These are phyloP conservation scores for Peromyscus maniculatus DNA, from an alignment of 2,113 vertebrate genomes.

Conservation along the genomic window DNA sequence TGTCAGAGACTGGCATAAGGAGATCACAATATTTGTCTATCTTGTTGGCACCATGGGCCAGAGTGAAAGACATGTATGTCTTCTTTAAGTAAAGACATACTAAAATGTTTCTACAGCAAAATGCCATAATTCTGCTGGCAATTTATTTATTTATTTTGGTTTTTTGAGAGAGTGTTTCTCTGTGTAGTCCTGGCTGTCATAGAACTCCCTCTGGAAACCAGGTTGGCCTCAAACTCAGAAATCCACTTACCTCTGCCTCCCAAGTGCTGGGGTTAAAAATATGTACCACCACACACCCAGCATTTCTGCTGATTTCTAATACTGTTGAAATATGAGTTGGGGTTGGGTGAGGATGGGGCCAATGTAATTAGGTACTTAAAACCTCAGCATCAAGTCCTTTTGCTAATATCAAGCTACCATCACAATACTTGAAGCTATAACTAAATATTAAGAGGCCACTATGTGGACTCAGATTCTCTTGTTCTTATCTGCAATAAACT, in stretches of 20 bases:
- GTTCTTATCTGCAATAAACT: background rate
- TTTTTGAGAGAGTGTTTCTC: background rate
- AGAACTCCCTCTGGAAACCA: background rate
- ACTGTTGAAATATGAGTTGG: background rate
- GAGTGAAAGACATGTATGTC: background rate
- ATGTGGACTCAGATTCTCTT: constrained; percentile 12
- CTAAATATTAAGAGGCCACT: background rate
- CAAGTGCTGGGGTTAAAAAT: background rate
- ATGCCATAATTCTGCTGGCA: background rate
- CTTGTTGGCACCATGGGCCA: background rate
- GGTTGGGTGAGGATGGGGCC: background rate
- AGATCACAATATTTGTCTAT: background rate
- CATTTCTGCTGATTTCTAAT: background rate
- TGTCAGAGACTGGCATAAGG: background rate
- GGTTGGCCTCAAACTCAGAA: background rate
- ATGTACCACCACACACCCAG: background rate
- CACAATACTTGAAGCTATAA: background rate
- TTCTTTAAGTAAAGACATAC: background rate
- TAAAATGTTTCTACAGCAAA: background rate
- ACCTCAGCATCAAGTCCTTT: background rate
- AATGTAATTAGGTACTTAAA: background rate
- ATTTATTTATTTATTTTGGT: background rate
- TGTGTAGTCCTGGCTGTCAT: background rate
- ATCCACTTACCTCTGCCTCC: background rate
- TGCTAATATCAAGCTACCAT: background rate